Evolutionary conservation across 2,797 vertebrate species (phyloP).

Genomic region (Gallinago solitaria): DNA sequence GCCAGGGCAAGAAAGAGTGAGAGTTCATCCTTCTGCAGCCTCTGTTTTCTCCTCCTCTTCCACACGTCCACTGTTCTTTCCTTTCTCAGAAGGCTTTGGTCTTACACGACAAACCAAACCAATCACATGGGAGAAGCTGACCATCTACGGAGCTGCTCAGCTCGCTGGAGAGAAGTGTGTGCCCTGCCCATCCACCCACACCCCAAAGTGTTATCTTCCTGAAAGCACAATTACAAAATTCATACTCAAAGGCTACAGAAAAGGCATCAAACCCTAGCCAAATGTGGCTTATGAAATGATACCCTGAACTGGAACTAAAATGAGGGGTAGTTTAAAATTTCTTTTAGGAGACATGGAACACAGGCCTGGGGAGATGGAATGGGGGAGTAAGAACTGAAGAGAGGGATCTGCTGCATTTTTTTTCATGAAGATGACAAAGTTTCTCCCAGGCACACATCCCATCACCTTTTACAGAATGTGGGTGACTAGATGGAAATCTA

Average conservation of each 20-base stretch:
- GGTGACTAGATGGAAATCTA: background rate
- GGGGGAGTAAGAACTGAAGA: background rate
- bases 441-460: background rate
- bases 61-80: background rate
- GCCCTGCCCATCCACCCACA: fast-evolving
- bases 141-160: background rate
- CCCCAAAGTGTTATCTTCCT: background rate
- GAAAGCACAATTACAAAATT: background rate
- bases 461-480: background rate
- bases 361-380: background rate
- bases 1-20: background rate
- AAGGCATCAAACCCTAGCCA: background rate
- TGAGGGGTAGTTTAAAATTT: background rate
- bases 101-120: background rate
- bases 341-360: background rate
- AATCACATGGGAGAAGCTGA: background rate
- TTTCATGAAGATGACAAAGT: background rate
- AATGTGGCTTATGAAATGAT: background rate
- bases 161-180: background rate
- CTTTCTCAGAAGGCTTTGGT: background rate
- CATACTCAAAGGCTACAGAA: background rate
- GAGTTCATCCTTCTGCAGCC: background rate
- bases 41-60: background rate
- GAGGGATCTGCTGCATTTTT: background rate
- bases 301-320: background rate